Evolutionary conservation across 2,888 invertebrate genomes (phyloP), one percentile per base, ranked within the genome.

Genomic region (Brassicogethes aeneus): DNA sequence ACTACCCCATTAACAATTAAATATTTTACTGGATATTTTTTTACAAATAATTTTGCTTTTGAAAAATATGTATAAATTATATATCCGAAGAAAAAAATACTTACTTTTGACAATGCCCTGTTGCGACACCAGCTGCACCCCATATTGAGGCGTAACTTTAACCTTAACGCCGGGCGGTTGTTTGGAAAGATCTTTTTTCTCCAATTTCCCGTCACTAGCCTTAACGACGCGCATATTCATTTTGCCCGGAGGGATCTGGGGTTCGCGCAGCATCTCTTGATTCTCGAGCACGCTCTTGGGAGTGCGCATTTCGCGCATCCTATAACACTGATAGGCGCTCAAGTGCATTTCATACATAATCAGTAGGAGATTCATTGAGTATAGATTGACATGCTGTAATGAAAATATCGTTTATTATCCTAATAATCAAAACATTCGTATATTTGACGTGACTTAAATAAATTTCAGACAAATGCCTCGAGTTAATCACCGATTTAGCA

Each of bases 311-410:
- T 82, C 77, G 40, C 80, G 78, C 40, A 86, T 79, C 59, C 91
- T 79, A 66, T 91, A 89, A 85, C 88, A 51, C 80, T 83, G 66
- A 70, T 90, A 92, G 14, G 92, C 91, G 42, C 83, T 82, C 48
- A 85, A 68, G 51, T 77, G 73, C 34, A 73, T 68, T 64, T 82
- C 83, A 65, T 84, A 70, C 64, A 87, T 74, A 36, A 80, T 65
- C 35, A 85, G 59, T 39, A 76, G 61, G 31, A 85, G 67, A 66
- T 85, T 85, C 44, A 85, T 59, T 7, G 75, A 74, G 43, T 70
- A 68, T 46, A 85, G 66, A 63, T 81, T 76, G 43, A 85, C 71
- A 59, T 81, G 74, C 81, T 84, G 62, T 23, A n/a, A n/a, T n/a
- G n/a, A n/a, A n/a, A n/a, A n/a, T n/a, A n/a, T n/a, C n/a, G n/a